These are phyloP conservation scores for Tachyglossus aculeatus DNA, from an alignment of 2,797 vertebrate genomes.

Conservation along the genomic window DNA sequence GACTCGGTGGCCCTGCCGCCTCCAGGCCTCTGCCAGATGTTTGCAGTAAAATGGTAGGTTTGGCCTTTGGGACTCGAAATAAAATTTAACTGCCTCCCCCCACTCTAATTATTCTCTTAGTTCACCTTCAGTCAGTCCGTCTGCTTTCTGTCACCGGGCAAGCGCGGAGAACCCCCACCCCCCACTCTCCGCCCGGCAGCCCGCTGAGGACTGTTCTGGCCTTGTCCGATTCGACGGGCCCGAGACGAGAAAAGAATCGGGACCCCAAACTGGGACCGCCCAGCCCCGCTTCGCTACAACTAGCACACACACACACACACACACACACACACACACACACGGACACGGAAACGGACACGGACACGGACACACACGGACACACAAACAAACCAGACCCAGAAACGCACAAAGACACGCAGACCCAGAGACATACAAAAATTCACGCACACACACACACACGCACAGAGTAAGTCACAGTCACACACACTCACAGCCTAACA, in stretches of 20 bases:
- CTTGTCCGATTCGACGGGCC: neutral
- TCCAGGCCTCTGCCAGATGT: constrained; percentile 78
- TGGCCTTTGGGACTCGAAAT: constrained; percentile 81
- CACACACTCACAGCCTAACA: too few species aligned
- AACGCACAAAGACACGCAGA: too few species aligned
- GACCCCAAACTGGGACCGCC: constrained; percentile 36
- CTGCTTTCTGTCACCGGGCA: constrained; percentile 75
- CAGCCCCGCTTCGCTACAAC: too few species aligned
- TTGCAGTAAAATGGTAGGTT: constrained; percentile 82
- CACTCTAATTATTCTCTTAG: constrained; percentile 83
- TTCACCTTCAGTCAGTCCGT: constrained; percentile 81
- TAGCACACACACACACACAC: too few species aligned
- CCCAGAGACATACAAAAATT: too few species aligned
- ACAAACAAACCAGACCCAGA: too few species aligned
- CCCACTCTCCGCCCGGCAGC: constrained; percentile 59
- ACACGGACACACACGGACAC: too few species aligned
- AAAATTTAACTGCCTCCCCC: constrained; percentile 81
- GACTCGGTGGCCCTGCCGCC: too few species aligned
- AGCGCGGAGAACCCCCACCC: constrained; percentile 59
- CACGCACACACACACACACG: too few species aligned
- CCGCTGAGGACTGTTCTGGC: neutral
- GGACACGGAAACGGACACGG: too few species aligned
- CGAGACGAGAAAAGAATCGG: neutral
- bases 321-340: too few species aligned
- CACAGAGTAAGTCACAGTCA: too few species aligned